Base-by-base conservation (phyloP, 2,888 invertebrate genomes). In the Ochropleura leucogaster region DNA sequence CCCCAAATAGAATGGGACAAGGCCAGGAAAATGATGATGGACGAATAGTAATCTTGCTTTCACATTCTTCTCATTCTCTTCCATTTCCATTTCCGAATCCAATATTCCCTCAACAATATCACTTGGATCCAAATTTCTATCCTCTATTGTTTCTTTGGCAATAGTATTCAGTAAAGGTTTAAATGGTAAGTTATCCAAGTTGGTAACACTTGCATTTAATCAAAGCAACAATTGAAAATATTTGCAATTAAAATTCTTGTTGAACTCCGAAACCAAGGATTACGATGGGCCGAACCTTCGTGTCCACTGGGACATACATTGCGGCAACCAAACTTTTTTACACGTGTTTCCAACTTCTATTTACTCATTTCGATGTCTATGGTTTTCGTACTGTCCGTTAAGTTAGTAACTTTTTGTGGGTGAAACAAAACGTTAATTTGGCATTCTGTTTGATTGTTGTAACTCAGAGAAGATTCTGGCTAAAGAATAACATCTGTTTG, bases 91-190 rank as follows among this genome's bases (percentile, higher is more conserved):
- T 90, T 96, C 96, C 4, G 92, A 87, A 76, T 96, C 96, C 77
- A 96, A 88, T 89, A 95, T 95, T 85, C 93, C 91, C 64, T 96
- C 95, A 57, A 95, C 95, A 74, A 95, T 94, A 80, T 95, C 95
- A 85, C 92, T 95, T 6, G 95, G 83, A 84, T 95, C 95, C 67
- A 86, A 87, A 85, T 94, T 95, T 74, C 95, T 95, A 14, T 92
- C 91, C 86, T 95, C 95, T 92, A 95, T 94, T 0, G 91, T 89
- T 86, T 95, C 95, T 88, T 95, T 95, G 16, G 92, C 89, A 80
- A 95, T 96, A 18, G 94, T 88, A 76, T 93, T 93, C 10, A 95
- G 89, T 82, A 95, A 80, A 4, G 95, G 94, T 85, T 95, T 96
- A 10, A 94, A 80, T 30, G 95, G 92, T 66, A 96, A 94, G 68